Conservation (phyloP, 2,113 vertebrate species). For the Ascaphus truei region DNA sequence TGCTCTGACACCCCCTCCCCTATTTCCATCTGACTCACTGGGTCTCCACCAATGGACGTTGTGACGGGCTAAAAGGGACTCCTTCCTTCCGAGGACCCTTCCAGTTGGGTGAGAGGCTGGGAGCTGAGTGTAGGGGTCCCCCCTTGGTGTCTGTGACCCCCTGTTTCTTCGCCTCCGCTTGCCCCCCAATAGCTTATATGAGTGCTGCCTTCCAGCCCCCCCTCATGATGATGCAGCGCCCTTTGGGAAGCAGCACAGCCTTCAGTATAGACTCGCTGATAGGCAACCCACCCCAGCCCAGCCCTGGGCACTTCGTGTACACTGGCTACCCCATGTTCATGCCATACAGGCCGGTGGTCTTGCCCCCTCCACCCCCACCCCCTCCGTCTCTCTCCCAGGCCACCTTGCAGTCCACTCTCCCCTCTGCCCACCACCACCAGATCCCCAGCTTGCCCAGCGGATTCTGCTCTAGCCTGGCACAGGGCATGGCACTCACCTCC, state of each 20-base stretch:
- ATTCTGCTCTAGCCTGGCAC: constrained; percentile 89
- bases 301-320: constrained; percentile 87
- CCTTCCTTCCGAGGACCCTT: background rate
- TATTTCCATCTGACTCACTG: too few relatives aligned
- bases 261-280: constrained; percentile 96
- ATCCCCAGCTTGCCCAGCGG: constrained; percentile 78
- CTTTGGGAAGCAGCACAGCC: constrained; percentile 86
- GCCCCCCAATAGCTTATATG: constrained; percentile 64
- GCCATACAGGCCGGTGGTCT: constrained; percentile 90
- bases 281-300: constrained; percentile 83
- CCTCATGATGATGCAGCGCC: constrained; percentile 94
- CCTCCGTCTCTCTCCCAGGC: constrained; percentile 67
- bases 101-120: background rate
- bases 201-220: constrained; percentile 81
- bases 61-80: background rate
- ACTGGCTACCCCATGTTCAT: constrained; percentile 95
- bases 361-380: constrained; percentile 83
- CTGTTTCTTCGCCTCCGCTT: background rate
- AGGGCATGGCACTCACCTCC: constrained; percentile 91
- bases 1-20: too few relatives aligned
- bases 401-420: constrained; percentile 66
- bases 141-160: background rate
- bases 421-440: constrained; percentile 76
- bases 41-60: background rate
- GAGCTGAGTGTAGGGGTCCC: too few relatives aligned